A percentile compares a stretch with the other conserved stretches of the same genome.
Evolutionary conservation across 1,140 invertebrate genomes (phyloP).

Genomic region (Stegodyphus mimosarum): DNA sequence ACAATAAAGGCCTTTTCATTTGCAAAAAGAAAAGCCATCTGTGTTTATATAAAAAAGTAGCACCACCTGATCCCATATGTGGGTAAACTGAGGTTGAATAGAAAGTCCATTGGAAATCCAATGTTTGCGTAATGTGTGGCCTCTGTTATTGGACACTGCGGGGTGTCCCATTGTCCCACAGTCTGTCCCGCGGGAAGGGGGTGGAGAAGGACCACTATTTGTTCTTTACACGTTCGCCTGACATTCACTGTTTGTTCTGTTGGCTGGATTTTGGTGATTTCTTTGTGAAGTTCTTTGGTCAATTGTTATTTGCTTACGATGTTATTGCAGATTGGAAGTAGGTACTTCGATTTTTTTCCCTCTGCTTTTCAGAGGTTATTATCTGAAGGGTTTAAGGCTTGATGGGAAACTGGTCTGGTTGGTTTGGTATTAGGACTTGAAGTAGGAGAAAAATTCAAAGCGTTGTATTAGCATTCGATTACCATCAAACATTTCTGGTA

Average conservation of each 20-base stretch:
- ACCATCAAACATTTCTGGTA: too few species aligned
- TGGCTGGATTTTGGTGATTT: slow-evolving; percentile 34
- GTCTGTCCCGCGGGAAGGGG: slow-evolving; percentile 34
- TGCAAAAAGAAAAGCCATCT: slow-evolving; percentile 40
- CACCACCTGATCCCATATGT: slow-evolving; percentile 41
- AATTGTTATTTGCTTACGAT: slow-evolving; percentile 47
- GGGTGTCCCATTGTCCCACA: slow-evolving; percentile 58
- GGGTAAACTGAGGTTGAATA: slow-evolving; percentile 18
- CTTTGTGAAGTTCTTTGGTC: slow-evolving; percentile 41
- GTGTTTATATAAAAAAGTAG: slow-evolving; percentile 55
- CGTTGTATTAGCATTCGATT: too few species aligned
- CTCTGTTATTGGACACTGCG: slow-evolving; percentile 60
- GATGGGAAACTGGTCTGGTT: too few species aligned
- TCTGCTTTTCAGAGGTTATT: too few species aligned
- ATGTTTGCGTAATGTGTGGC: slow-evolving; percentile 60
- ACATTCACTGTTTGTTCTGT: slow-evolving; percentile 40
- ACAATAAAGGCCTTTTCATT: slow-evolving; percentile 12
- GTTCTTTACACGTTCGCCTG: slow-evolving; percentile 54
- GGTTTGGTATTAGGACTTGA: too few species aligned
- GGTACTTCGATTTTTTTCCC: slow-evolving; percentile 2
- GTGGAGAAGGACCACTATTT: slow-evolving; percentile 19
- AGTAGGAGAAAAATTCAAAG: too few species aligned
- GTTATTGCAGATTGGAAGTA: slow-evolving; percentile 43
- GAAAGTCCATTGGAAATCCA: slow-evolving; percentile 37
- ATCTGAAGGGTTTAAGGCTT: too few species aligned